Base-by-base conservation (phyloP, 2,797 vertebrate species). In the Periparus ater region DNA sequence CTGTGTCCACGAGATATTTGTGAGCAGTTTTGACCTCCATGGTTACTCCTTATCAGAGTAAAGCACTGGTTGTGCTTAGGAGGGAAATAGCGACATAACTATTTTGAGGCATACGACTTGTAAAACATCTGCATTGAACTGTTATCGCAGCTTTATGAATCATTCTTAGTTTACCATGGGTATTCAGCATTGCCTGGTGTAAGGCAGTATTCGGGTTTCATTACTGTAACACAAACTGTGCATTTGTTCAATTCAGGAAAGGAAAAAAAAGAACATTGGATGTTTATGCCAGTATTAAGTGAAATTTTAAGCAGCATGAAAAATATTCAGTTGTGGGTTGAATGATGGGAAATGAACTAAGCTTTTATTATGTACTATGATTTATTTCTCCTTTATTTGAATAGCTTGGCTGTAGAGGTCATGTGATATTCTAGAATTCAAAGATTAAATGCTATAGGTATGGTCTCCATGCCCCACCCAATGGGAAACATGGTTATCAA, bases 401-500 rank as follows among this genome's bases (percentile, higher is more conserved):
- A 79, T 79, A 42, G 8, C 38, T 90, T 70, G 51, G 42, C 55
- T 91, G 84, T 91, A 91, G 45, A 73, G 3, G 30, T 71, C 2
- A 3, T 0, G 0, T 85, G 47, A 48, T 92, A 72, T 40, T 91
- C 36, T 75, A 34, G 10, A 88, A 94, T 83, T 92, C 68, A 88
- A 58, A 85, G 58, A 51, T 94, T 92, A 88, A 89, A 81, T 88
- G 50, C 48, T 70, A 20, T 50, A 51, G 51, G 58, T 27, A 81
- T 54, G 26, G 47, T 88, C 60, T 95, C 67, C 25, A 25, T 48
- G 76, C 65, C 62, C 54, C 77, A 76, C 58, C 87, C 88, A 94
- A 86, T 44, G 78, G 70, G 40, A 93, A 92, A 95, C 55, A 89
- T 14, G 32, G n/a, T 91, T 96, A 94, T 83, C 82, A 68, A 77